Conservation (phyloP, 2,113 vertebrate species). For the Calcarius ornatus region DNA sequence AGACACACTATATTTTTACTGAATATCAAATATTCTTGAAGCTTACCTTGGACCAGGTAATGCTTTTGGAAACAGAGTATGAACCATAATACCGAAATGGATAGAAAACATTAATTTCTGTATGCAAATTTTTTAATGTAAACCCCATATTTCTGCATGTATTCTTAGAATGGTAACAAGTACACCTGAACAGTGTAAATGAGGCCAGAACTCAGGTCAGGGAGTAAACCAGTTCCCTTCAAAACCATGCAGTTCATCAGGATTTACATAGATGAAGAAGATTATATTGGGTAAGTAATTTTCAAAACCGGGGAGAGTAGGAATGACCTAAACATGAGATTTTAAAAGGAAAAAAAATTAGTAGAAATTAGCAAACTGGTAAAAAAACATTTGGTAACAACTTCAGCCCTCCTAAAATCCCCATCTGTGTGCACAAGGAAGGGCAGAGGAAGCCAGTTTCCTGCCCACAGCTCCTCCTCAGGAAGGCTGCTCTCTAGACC, state of each 20-base stretch:
- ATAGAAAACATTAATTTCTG: not conserved
- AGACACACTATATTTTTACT: not conserved
- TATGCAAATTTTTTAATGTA: not conserved
- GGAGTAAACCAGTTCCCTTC: not conserved
- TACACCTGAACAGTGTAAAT: not conserved
- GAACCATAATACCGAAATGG: not conserved
- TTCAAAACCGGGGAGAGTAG: not conserved
- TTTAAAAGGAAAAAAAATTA: not conserved
- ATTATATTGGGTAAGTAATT: not conserved
- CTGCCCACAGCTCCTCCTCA: not conserved
- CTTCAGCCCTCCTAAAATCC: not conserved
- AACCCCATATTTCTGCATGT: not conserved
- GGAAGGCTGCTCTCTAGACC: not conserved
- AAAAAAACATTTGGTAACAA: not conserved
- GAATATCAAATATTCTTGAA: not conserved
- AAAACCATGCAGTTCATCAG: not conserved
- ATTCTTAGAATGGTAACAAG: not conserved
- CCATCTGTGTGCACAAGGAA: not conserved
- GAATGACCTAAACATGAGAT: not conserved
- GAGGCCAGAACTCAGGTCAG: not conserved
- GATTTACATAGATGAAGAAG: not conserved
- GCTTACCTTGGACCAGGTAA: not conserved
- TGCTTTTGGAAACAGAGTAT: not conserved
- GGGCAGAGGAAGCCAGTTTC: not conserved
- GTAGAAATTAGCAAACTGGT: not conserved